These are phyloP conservation scores for Platyscapa corneri DNA, from an alignment of 1,140 invertebrate species.

Conservation along the genomic window DNA sequence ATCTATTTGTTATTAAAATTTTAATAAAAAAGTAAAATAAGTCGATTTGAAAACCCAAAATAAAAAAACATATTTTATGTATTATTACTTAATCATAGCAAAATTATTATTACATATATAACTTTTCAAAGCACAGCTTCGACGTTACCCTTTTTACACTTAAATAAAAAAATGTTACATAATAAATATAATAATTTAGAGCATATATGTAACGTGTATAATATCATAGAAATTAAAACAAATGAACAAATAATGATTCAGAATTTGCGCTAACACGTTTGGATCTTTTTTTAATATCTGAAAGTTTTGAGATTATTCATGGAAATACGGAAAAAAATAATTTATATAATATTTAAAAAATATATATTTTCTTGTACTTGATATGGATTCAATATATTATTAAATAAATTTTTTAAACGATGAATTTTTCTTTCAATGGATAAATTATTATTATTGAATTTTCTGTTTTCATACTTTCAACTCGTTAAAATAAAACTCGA, in stretches of 20 bases:
- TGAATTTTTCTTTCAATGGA: too few species aligned
- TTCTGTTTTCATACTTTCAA: too few species aligned
- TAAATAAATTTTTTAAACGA: too few species aligned
- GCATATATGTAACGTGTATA: too few species aligned
- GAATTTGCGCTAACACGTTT: neutral
- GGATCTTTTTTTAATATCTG: neutral
- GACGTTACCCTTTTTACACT: neutral
- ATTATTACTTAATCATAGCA: neutral
- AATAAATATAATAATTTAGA: slow-evolving; percentile 18
- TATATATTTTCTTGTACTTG: too few species aligned
- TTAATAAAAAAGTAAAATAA: neutral
- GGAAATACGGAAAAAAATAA: slow-evolving; percentile 24
- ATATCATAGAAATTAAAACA: too few species aligned
- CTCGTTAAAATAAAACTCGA: too few species aligned
- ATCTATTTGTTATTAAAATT: neutral
- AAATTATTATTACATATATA: neutral
- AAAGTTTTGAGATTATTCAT: slow-evolving; percentile 4
- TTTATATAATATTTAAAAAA: neutral
- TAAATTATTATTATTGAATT: too few species aligned
- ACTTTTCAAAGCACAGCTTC: slow-evolving; percentile 40
- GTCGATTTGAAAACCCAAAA: neutral
- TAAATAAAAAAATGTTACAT: neutral
- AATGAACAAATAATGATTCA: too few species aligned
- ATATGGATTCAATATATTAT: too few species aligned
- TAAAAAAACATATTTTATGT: neutral